A percentile compares a stretch with the other conserved stretches of the same genome.
These are phyloP conservation scores for Zophobas atratus DNA, from an alignment of 1,140 invertebrate genomes.

Conservation along the genomic window DNA sequence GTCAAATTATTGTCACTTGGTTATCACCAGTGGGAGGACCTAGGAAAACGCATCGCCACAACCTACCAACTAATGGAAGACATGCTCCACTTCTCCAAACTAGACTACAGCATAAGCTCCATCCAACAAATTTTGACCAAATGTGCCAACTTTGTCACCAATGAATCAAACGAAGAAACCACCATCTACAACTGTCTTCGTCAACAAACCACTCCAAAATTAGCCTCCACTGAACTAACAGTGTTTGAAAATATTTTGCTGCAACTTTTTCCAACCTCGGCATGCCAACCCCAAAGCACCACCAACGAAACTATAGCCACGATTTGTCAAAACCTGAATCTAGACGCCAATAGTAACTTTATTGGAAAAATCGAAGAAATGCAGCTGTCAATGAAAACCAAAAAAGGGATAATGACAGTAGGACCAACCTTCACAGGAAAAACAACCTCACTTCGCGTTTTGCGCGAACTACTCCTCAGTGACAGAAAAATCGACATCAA, in stretches of 20 bases:
- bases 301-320: constrained; percentile 3
- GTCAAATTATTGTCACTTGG: constrained; percentile 91
- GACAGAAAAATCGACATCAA: constrained; percentile 66
- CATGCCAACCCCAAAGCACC: background rate
- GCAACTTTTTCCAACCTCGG: constrained; percentile 86
- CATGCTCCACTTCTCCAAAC: constrained; percentile 81
- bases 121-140: constrained; percentile 50
- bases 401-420: constrained; percentile 86
- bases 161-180: constrained; percentile 71
- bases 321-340: constrained; percentile 75
- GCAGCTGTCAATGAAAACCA: constrained; percentile 83
- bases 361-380: constrained; percentile 80
- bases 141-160: constrained; percentile 65
- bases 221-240: constrained; percentile 87
- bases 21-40: constrained; percentile 82
- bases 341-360: constrained; percentile 81
- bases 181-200: constrained; percentile 73
- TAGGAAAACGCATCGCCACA: constrained; percentile 86
- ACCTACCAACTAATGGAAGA: constrained; percentile 34
- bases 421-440: constrained; percentile 83
- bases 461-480: constrained; percentile 35
- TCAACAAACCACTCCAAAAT: constrained; percentile 93
- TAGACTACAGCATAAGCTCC: constrained; percentile 68
- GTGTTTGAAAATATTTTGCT: constrained; percentile 91
- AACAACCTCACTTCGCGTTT: constrained; percentile 66